Conservation (phyloP, 2,888 invertebrate species). For the Rhagophthalmus giganteus region DNA sequence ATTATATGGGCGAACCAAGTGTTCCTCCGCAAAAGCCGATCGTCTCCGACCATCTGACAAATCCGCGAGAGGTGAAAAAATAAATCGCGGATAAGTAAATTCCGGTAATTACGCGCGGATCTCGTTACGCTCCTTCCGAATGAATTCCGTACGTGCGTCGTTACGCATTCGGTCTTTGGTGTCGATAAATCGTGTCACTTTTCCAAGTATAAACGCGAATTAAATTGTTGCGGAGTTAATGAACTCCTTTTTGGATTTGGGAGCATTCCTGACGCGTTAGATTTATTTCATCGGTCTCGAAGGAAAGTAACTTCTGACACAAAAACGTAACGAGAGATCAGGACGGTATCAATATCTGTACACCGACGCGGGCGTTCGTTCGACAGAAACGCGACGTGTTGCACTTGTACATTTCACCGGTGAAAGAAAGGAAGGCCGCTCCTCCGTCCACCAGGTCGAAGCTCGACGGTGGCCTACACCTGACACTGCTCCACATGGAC, state of each 20-base stretch:
- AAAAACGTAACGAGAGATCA: constrained; percentile 26
- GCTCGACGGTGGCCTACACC: constrained; percentile 38
- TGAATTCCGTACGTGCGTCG: too few species aligned
- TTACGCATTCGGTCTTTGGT: too few species aligned
- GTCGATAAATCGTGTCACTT: too few species aligned
- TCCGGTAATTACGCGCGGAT: too few species aligned
- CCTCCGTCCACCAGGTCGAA: constrained; percentile 35
- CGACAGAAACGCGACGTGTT: constrained; percentile 21
- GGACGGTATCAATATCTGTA: constrained; percentile 22
- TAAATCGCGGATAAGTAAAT: too few species aligned
- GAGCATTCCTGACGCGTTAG: constrained; percentile 3
- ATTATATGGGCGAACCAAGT: too few species aligned
- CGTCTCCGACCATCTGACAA: too few species aligned
- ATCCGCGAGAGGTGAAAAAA: too few species aligned
- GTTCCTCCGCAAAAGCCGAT: too few species aligned
- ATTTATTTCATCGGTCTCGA: constrained; percentile 7
- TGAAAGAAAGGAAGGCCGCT: constrained; percentile 29
- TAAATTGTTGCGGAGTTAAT: background rate
- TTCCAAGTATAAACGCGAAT: background rate
- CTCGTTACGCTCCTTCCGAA: too few species aligned
- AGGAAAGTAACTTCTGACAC: constrained; percentile 26
- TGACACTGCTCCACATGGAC: constrained; percentile 35
- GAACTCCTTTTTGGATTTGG: background rate
- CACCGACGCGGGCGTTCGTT: background rate
- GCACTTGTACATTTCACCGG: constrained; percentile 25